Percentiles rank a stretch among this genome's conserved stretches.
Conservation (phyloP, 2,888 invertebrate species). For the Crepidodera aurea region DNA sequence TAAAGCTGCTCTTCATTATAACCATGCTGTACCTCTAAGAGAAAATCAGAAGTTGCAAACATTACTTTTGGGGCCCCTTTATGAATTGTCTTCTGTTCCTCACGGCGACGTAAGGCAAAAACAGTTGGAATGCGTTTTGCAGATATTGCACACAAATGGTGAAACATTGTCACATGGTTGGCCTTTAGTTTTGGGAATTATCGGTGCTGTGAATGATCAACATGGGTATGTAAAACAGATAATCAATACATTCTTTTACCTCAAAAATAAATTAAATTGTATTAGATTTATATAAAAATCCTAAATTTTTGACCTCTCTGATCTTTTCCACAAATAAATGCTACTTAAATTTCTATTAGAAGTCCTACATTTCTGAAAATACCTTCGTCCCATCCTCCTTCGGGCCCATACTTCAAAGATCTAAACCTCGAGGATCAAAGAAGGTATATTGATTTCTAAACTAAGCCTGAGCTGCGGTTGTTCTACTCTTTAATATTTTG, state of each 20-base stretch:
- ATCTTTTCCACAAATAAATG: no score
- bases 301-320: no score
- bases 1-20: slow-evolving; percentile 87
- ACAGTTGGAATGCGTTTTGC: slow-evolving; percentile 93
- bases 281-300: no score
- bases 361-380: no score
- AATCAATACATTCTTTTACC: not conserved
- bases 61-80: slow-evolving; percentile 85
- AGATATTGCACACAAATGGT: slow-evolving; percentile 91
- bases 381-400: no score
- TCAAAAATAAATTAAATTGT: not conserved
- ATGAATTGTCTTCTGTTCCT: slow-evolving; percentile 88
- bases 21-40: slow-evolving; percentile 81
- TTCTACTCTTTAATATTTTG: no score
- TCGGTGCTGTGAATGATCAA: slow-evolving; percentile 93
- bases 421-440: no score
- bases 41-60: slow-evolving; percentile 90
- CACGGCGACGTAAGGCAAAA: slow-evolving; percentile 94
- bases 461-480: no score
- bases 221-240: slow-evolving; percentile 76
- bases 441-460: no score
- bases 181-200: slow-evolving; percentile 93
- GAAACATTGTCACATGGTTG: slow-evolving; percentile 93
- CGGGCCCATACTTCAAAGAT: no score
- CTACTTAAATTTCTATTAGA: no score